Conservation (phyloP, 2,888 invertebrate species). For the Lagria hirta region DNA sequence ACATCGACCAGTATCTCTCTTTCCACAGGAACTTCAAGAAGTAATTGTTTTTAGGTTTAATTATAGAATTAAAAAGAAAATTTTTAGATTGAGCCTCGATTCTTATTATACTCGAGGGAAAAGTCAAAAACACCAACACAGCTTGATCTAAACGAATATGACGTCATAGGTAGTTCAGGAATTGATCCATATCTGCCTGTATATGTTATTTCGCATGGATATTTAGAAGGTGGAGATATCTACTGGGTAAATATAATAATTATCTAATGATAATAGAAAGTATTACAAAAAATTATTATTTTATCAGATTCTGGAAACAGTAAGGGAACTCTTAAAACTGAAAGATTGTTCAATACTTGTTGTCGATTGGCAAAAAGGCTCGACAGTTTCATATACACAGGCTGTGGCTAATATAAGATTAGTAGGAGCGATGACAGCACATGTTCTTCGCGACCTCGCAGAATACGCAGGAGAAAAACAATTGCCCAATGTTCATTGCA, state of each 20-base stretch:
- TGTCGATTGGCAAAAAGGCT: constrained; percentile 85
- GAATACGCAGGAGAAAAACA: constrained; percentile 52
- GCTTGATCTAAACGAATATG: constrained; percentile 67
- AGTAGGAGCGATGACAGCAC: constrained; percentile 80
- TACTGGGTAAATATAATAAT: constrained; percentile 75
- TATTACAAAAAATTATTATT: not conserved
- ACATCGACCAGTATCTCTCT: constrained; percentile 75
- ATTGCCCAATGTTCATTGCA: constrained; percentile 73
- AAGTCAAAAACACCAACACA: constrained; percentile 59
- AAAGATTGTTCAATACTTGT: constrained; percentile 74
- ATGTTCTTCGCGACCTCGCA: constrained; percentile 60
- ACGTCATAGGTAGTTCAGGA: constrained; percentile 63
- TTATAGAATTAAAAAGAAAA: constrained; percentile 5
- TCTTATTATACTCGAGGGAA: constrained; percentile 61
- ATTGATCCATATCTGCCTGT: constrained; percentile 66
- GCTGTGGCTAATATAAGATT: constrained; percentile 89
- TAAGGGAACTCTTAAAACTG: constrained; percentile 69
- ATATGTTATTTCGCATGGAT: constrained; percentile 83
- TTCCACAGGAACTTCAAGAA: constrained; percentile 71
- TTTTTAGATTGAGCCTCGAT: constrained; percentile 62
- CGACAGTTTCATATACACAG: constrained; percentile 86
- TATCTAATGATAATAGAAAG: too few species aligned
- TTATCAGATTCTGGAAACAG: constrained; percentile 66
- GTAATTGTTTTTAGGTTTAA: too few species aligned
- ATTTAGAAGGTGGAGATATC: constrained; percentile 79